Evolutionary conservation across 2,888 invertebrate genomes (phyloP).

Genomic region (Trissoscelio sp.): DNA sequence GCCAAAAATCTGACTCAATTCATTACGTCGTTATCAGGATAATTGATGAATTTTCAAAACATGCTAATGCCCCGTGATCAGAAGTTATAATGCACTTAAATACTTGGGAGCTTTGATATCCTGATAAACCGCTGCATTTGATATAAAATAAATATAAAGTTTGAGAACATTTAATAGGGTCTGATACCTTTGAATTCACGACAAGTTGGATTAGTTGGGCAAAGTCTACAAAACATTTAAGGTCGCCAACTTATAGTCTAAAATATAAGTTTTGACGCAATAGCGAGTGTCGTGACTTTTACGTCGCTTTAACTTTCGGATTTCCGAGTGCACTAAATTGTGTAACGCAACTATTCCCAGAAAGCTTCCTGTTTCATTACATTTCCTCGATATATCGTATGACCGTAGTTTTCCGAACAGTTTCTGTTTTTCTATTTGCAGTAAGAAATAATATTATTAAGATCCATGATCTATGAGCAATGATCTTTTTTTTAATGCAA

Average conservation of each 20-base stretch:
- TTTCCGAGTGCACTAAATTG: slow-evolving; percentile 7
- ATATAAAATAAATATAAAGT: slow-evolving; percentile 30
- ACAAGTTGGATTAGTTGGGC: slow-evolving; percentile 31
- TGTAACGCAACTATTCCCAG: slow-evolving; percentile 3
- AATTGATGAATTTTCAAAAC: slow-evolving; percentile 7
- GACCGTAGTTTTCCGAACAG: too few species aligned
- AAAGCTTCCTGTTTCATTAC: background rate
- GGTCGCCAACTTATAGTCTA: slow-evolving; percentile 16
- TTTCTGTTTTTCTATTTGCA: too few species aligned
- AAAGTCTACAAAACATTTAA: slow-evolving; percentile 38
- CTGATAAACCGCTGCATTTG: slow-evolving; percentile 11
- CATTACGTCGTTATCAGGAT: background rate
- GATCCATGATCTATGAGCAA: too few species aligned
- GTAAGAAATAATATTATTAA: too few species aligned
- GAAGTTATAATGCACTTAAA: slow-evolving; percentile 23
- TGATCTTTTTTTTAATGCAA: too few species aligned
- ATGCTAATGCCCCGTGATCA: slow-evolving; percentile 6
- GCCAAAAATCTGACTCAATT: too few species aligned
- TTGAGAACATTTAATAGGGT: slow-evolving; percentile 20
- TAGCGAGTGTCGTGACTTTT: slow-evolving; percentile 22
- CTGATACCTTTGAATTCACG: slow-evolving; percentile 25
- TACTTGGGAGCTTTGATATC: slow-evolving; percentile 1
- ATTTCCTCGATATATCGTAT: too few species aligned
- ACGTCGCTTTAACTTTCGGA: slow-evolving; percentile 15
- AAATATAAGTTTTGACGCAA: slow-evolving; percentile 39